phyloP scores from a whole-genome alignment of 2,797 vertebrate species.

The Sebastes cheni region DNA sequence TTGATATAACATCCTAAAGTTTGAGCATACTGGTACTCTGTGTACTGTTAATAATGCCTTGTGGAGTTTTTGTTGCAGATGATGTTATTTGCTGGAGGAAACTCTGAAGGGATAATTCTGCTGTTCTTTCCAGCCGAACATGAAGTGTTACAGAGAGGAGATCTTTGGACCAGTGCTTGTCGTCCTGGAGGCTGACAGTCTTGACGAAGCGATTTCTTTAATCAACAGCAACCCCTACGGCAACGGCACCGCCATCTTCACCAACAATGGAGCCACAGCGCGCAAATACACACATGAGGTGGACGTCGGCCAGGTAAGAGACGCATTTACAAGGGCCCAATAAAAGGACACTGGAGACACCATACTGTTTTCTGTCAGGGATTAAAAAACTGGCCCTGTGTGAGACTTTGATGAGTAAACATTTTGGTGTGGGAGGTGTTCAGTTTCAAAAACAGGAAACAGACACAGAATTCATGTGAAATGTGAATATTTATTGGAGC shows the following conservation, averaged over 20 bases:
- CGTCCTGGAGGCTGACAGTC: conserved; percentile 88
- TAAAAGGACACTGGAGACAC: not conserved
- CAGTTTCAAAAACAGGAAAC: conserved; percentile 15
- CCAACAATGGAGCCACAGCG: conserved; percentile 94
- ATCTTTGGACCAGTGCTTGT: conserved; percentile 97
- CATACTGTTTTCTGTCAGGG: not conserved
- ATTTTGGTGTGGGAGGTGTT: not conserved
- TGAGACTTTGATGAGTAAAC: conserved; percentile 18
- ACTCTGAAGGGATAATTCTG: not conserved
- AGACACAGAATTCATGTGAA: not conserved
- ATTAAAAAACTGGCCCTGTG: not conserved
- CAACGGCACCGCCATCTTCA: conserved; percentile 98
- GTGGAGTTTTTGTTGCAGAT: not conserved
- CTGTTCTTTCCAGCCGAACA: conserved; percentile 82
- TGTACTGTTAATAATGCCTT: not conserved
- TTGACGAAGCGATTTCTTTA: conserved; percentile 93
- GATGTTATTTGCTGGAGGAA: not conserved
- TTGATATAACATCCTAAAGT: not conserved
- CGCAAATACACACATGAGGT: conserved; percentile 95
- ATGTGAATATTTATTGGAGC: conserved; percentile 6
- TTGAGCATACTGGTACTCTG: not conserved
- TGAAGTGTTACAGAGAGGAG: conserved; percentile 97
- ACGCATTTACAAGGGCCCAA: not conserved
- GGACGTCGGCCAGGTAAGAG: conserved; percentile 96
- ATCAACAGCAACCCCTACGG: conserved; percentile 95